Conservation (phyloP, 2,888 invertebrate genomes). For the Stratiomys singularior region DNA sequence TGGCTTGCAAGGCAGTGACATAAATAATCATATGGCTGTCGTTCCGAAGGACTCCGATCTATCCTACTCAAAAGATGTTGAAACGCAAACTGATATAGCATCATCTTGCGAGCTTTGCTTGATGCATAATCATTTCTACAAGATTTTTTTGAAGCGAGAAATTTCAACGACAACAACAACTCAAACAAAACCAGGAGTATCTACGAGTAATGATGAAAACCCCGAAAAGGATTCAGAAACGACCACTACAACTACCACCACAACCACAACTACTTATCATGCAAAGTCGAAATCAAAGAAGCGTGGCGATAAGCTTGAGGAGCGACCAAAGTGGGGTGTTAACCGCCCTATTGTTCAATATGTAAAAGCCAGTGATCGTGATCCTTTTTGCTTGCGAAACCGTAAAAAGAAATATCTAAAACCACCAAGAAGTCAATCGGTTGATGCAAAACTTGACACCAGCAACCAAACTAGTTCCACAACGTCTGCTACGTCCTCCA, state of each 20-base stretch:
- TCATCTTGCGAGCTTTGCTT: constrained; percentile 63
- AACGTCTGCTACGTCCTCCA: constrained; percentile 54
- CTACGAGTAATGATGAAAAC: constrained; percentile 52
- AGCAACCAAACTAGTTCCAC: not conserved
- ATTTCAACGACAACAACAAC: constrained; percentile 64
- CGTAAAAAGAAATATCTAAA: constrained; percentile 74
- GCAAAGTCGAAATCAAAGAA: constrained; percentile 58
- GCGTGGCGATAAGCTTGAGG: constrained; percentile 66
- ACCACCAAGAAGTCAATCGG: constrained; percentile 70
- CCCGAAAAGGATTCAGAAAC: constrained; percentile 48
- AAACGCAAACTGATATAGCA: constrained; percentile 63
- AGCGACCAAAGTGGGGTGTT: constrained; percentile 80
- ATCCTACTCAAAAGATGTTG: constrained; percentile 57
- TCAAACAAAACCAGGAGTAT: constrained; percentile 60
- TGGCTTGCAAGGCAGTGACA: not conserved
- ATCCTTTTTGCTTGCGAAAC: constrained; percentile 77
- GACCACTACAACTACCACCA: constrained; percentile 64
- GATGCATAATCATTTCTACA: constrained; percentile 65
- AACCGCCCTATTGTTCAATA: constrained; percentile 83
- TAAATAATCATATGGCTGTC: constrained; percentile 16
- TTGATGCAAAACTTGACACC: constrained; percentile 59
- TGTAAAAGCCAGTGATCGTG: constrained; percentile 89
- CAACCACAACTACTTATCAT: constrained; percentile 62
- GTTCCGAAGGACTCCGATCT: not conserved
- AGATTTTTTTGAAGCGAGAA: constrained; percentile 63